Conservation (phyloP, 2,888 invertebrate genomes). For the Toxonevra muliebris region DNA sequence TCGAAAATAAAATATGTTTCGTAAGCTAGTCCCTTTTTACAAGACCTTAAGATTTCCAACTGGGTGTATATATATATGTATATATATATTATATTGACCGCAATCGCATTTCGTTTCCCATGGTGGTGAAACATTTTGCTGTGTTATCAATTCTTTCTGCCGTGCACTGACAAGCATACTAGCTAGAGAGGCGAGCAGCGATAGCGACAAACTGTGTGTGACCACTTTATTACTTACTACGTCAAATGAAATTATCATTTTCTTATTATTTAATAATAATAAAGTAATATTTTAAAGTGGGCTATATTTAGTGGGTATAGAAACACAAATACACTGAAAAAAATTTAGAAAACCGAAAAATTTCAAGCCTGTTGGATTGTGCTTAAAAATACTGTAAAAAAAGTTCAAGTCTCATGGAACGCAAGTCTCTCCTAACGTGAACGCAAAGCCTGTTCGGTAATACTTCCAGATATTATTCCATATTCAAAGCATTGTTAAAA, state of each 20-base stretch:
- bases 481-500: too few relatives aligned
- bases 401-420: too few relatives aligned
- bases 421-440: too few relatives aligned
- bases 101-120: constrained; percentile 19
- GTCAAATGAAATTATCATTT: constrained; percentile 43
- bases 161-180: not conserved
- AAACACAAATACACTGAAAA: not conserved
- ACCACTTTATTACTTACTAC: constrained; percentile 47
- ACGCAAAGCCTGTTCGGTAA: too few relatives aligned
- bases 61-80: not conserved
- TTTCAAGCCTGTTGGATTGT: too few relatives aligned
- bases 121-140: constrained; percentile 14
- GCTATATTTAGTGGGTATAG: not conserved
- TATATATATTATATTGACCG: constrained; percentile 9
- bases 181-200: constrained; percentile 2
- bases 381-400: too few relatives aligned
- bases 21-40: too few relatives aligned
- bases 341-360: not conserved
- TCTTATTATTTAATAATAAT: constrained; percentile 19
- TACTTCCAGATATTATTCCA: too few relatives aligned
- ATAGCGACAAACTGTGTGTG: constrained; percentile 30
- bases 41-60: too few relatives aligned
- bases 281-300: not conserved
- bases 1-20: too few relatives aligned
- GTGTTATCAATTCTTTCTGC: constrained; percentile 11